Conservation (phyloP, 1,140 invertebrate genomes). For the Drosophila pseudoobscura region DNA sequence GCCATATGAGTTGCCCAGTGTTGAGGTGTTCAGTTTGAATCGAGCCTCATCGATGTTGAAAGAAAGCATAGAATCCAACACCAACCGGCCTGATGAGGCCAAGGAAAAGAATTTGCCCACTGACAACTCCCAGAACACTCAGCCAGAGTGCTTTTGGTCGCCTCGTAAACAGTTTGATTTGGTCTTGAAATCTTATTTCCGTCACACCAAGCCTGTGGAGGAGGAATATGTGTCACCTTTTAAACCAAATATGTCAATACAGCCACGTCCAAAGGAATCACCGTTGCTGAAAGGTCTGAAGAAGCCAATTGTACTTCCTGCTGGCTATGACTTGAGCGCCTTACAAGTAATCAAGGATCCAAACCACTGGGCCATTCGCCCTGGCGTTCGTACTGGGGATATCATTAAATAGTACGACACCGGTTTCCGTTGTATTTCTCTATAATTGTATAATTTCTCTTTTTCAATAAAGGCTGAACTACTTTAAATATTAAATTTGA, state of each 20-base stretch:
- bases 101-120: conserved; percentile 48
- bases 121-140: conserved; percentile 10
- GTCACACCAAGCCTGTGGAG: background rate
- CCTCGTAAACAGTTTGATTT: too few relatives aligned
- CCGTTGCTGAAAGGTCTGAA: conserved; percentile 5
- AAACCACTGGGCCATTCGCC: conserved; percentile 54
- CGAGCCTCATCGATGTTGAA: background rate
- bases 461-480: conserved; percentile 20
- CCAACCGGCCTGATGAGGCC: background rate
- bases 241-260: background rate
- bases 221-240: conserved; percentile 51
- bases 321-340: conserved; percentile 46
- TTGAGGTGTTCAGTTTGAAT: conserved; percentile 26
- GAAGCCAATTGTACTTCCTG: conserved; percentile 26
- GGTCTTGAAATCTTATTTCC: too few relatives aligned
- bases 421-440: too few relatives aligned
- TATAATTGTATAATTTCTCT: background rate
- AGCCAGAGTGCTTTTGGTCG: too few relatives aligned
- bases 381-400: conserved; percentile 23
- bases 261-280: background rate
- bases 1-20: conserved; percentile 3
- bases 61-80: background rate
- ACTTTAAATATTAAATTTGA: too few relatives aligned
- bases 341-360: conserved; percentile 41
- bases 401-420: background rate